Evolutionary conservation across 1,140 invertebrate genomes (phyloP), one percentile per base, ranked within the genome.

Genomic region (Cydia splendana): DNA sequence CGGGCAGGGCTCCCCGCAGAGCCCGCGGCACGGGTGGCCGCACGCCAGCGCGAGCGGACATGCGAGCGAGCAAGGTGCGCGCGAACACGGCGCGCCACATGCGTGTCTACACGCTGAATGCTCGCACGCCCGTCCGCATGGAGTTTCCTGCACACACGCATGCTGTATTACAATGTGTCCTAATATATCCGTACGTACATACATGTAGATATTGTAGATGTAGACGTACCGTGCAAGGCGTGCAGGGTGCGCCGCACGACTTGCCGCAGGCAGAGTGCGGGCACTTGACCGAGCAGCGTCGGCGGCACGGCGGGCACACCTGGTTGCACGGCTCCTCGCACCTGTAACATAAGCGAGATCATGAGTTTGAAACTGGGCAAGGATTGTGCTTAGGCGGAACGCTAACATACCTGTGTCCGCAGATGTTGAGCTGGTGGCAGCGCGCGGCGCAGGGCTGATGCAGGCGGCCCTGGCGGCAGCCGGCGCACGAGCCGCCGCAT

Each of bases 1-100:
- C 88, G 92, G 94, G 86, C 94, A 95, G 81, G 93, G 88, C 85
- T 97, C 96, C 12, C 95, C 95, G 90, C 96, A 97, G 74, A 96
- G 94, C 30, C 96, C 96, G 83, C 95, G 92, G 87, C 96, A 96
- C 3, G 80, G 76, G 88, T 96, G 95, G 0, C 92, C 90, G 91
- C 96, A 96, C 15, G 81, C 77, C 34, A 95, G 87, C 42, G 45
- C 77, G 75, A 86, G 86, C 1, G 73, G 6, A 77, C 95, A 96
- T 1, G 94, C 93, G 80, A 93, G 81, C 48, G 89, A 81, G 87
- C 95, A 96, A 10, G 94, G 93, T 13, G 86, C 75, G 7, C 93
- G 84, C 76, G 88, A 84, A 88, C 95, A 96, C 77, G 85, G 79
- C 74, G 94, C 86, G 42, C 93, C 91, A 87, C 96, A 96, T 80